Evolutionary conservation across 2,888 invertebrate species (phyloP).

Genomic region (Clitarchus hookeri): DNA sequence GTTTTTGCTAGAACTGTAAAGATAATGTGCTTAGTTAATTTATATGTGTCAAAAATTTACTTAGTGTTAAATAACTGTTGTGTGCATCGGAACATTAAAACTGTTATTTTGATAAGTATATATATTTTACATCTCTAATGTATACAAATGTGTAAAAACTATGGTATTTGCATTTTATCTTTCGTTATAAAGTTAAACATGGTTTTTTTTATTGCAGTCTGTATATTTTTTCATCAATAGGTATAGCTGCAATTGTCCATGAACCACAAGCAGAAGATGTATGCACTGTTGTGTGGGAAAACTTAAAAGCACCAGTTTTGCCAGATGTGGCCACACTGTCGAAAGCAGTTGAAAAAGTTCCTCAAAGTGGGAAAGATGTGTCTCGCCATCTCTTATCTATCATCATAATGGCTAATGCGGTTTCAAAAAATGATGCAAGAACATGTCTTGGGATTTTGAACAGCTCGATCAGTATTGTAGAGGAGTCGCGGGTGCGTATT

Average conservation of each 20-base stretch:
- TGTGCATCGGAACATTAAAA: too few species aligned
- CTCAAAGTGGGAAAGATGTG: neutral
- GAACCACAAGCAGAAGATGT: neutral
- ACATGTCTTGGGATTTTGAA: neutral
- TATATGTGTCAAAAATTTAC: too few species aligned
- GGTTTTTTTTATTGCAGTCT: too few species aligned
- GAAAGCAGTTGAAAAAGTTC: neutral
- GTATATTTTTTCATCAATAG: neutral
- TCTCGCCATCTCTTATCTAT: constrained; percentile 15
- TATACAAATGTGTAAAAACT: too few species aligned
- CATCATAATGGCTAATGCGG: neutral
- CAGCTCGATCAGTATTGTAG: neutral
- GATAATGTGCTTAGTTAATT: too few species aligned
- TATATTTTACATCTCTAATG: too few species aligned
- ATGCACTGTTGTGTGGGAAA: neutral
- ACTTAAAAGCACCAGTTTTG: neutral
- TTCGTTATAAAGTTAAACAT: too few species aligned
- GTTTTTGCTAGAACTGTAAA: too few species aligned
- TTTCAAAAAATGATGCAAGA: neutral
- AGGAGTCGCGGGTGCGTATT: constrained; percentile 11
- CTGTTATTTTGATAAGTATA: too few species aligned
- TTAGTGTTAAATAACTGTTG: too few species aligned
- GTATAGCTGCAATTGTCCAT: neutral
- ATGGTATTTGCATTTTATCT: too few species aligned
- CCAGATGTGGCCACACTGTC: constrained; percentile 15